phyloP scores from a whole-genome alignment of 1,140 invertebrate genomes.

The Pseudachorutes palmiensis region DNA sequence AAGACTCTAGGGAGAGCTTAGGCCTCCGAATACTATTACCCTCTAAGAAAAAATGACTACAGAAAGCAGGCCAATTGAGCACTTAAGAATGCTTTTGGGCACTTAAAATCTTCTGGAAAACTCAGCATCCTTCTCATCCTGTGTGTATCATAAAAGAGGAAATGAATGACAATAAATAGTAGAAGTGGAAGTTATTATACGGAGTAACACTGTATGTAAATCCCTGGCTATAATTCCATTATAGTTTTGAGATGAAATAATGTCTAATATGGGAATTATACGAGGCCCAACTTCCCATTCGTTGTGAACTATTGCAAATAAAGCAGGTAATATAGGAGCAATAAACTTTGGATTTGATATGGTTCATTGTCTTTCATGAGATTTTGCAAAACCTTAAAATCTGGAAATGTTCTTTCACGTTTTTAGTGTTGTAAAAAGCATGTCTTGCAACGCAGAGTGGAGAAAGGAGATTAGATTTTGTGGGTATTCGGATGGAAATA shows the following conservation, averaged over 20 bases:
- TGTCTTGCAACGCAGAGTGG: too few species aligned
- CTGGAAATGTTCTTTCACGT: too few species aligned
- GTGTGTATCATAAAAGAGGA: too few species aligned
- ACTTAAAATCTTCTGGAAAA: background rate
- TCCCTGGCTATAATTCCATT: background rate
- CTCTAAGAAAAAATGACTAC: constrained; percentile 25
- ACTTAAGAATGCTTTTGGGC: background rate
- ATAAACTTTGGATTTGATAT: background rate
- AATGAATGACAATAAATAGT: too few species aligned
- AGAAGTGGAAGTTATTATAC: too few species aligned
- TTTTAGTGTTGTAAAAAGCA: too few species aligned
- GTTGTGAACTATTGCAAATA: background rate
- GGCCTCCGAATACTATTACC: constrained; percentile 31
- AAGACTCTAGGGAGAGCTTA: constrained; percentile 30
- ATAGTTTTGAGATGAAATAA: too few species aligned
- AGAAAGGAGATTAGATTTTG: background rate
- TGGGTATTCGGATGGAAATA: background rate
- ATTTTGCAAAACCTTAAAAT: too few species aligned
- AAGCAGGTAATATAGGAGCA: background rate
- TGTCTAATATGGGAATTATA: too few species aligned
- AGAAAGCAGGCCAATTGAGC: constrained; percentile 32
- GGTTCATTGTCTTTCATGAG: background rate
- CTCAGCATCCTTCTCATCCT: too few species aligned
- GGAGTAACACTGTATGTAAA: too few species aligned
- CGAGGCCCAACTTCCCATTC: background rate